Base-by-base conservation (phyloP, 2,888 invertebrate species). In the Tuta absoluta region DNA sequence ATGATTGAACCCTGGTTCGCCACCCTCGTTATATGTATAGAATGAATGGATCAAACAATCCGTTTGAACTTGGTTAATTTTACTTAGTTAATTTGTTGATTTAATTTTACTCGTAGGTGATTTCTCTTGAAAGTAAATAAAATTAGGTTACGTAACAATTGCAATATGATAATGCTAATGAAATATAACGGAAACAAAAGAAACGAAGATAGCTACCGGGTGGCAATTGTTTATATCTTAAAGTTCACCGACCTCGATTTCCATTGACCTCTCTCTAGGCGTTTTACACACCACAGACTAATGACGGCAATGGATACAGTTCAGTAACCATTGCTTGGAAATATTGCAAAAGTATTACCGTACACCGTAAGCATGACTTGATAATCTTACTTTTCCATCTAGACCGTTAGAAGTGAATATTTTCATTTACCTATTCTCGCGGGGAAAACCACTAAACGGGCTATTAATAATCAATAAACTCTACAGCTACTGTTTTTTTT, bases 201-300 rank as follows among this genome's bases (percentile, higher is more conserved):
- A 45, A 24, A 60, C 24, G 24, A 63, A 57, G 63, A 62, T 53
- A 53, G 53, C 21, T 51, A 53, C 53, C 51, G 23, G 51, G 60
- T 45, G 21, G 33, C 56, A 56, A 41, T 56, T 53, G 51, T 24
- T 33, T 38, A 17, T 71, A 61, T 24, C 17, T 24, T 57, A 49
- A 65, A 67, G 59, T 62, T 63, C 68, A 68, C 67, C 67, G 62
- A 65, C 69, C 66, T 67, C 64, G 53, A 56, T 65, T 59, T 63
- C 63, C 57, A 41, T 57, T 72, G 67, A 72, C 71, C 68, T 67
- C 70, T 72, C 69, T 69, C 69, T 68, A 24, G 51, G 7, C 23
- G 56, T 56, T 64, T 64, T 64, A 64, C 64, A 63, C 56, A 61
- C 53, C 23, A 63, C 49, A 19, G 57, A 48, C 53, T 23, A 51